Conservation (phyloP, 1,140 invertebrate genomes). For the Ooceraea biroi region DNA sequence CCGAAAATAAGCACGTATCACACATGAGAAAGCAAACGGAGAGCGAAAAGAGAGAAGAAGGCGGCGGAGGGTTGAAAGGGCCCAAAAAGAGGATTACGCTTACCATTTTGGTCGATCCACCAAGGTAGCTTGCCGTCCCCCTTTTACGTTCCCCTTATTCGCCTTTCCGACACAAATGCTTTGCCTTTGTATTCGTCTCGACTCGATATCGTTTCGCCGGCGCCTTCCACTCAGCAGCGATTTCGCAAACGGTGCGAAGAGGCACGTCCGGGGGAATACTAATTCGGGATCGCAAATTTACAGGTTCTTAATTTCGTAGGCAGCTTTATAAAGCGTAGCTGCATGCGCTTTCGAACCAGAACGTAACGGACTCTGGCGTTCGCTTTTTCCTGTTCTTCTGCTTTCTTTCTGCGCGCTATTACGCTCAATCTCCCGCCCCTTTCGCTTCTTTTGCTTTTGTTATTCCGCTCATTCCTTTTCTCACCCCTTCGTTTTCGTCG, state of each 20-base stretch:
- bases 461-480: constrained; percentile 13
- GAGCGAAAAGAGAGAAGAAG: constrained; percentile 6
- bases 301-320: constrained; percentile 83
- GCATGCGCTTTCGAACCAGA: constrained; percentile 57
- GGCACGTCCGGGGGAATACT: constrained; percentile 82
- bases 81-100: constrained; percentile 54
- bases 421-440: constrained; percentile 29
- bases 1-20: constrained; percentile 43
- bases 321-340: constrained; percentile 81
- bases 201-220: constrained; percentile 37
- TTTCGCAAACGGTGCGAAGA: constrained; percentile 62
- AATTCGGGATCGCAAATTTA: constrained; percentile 84
- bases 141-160: background rate
- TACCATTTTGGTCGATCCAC: constrained; percentile 26
- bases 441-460: too few relatives aligned
- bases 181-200: constrained; percentile 48
- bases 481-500: background rate
- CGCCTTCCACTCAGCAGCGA: constrained; percentile 54
- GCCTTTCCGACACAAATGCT: constrained; percentile 39
- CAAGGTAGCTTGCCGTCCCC: constrained; percentile 6
- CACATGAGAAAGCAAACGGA: background rate
- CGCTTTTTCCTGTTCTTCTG: constrained; percentile 26
- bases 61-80: constrained; percentile 1
- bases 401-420: constrained; percentile 60
- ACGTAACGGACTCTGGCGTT: constrained; percentile 16